Evolutionary conservation across 1,140 invertebrate species (phyloP).

Genomic region (Mercenaria mercenaria): DNA sequence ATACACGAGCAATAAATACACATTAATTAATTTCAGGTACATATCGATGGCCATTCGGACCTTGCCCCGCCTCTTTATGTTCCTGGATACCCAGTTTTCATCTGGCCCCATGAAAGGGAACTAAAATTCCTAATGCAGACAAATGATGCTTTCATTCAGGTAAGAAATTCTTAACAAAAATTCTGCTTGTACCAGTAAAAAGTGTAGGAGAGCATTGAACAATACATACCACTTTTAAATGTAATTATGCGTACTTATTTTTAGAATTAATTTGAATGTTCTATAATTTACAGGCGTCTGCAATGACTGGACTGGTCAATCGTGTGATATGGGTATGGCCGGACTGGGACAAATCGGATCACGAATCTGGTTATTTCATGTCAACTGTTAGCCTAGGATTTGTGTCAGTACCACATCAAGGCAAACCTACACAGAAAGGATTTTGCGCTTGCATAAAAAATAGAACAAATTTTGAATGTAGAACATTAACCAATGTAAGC

Average conservation of each 20-base stretch:
- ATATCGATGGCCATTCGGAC: conserved; percentile 80
- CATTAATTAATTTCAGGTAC: conserved; percentile 76
- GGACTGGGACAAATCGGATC: conserved; percentile 72
- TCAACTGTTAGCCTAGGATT: conserved; percentile 47
- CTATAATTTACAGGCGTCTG: conserved; percentile 71
- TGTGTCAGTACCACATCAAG: neutral
- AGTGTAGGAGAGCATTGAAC: neutral
- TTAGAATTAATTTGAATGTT: neutral
- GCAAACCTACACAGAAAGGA: neutral
- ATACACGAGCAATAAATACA: too few relatives aligned
- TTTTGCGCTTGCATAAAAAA: conserved; percentile 67
- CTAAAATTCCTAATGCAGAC: conserved; percentile 73
- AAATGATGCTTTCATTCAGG: conserved; percentile 80
- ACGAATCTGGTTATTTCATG: conserved; percentile 30
- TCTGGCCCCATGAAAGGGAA: conserved; percentile 52
- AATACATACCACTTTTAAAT: neutral
- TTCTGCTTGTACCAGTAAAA: neutral
- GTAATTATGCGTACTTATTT: neutral
- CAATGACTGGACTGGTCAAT: conserved; percentile 75
- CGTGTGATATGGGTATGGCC: conserved; percentile 80
- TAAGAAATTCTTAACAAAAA: conserved; percentile 12
- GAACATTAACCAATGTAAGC: neutral
- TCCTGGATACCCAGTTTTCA: conserved; percentile 68
- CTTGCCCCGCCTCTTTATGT: conserved; percentile 61
- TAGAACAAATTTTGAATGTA: conserved; percentile 17